phyloP scores from a whole-genome alignment of 2,797 vertebrate genomes.

The Xiphophorus birchmanni region DNA sequence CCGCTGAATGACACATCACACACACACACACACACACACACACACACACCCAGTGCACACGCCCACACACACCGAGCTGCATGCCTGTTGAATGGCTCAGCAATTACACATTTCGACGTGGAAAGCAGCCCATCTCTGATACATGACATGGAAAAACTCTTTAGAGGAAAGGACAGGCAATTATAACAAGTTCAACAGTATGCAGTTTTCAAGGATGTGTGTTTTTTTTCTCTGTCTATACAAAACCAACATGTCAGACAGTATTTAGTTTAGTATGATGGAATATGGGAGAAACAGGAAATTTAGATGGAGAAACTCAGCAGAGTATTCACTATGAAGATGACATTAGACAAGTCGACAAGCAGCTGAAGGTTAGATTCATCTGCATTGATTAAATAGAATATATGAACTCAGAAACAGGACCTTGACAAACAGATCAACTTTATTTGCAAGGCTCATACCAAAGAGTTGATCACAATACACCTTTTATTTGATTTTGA shows the following conservation, averaged over 20 bases:
- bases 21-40: conserved; percentile 40
- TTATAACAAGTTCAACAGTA: conserved; percentile 42
- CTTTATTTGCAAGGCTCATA: not conserved
- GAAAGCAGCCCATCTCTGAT: conserved; percentile 33
- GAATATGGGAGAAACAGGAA: conserved; percentile 4
- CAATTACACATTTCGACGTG: conserved; percentile 31
- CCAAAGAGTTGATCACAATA: not conserved
- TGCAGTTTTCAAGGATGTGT: conserved; percentile 35
- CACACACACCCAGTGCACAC: not conserved
- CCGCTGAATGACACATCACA: conserved; percentile 40
- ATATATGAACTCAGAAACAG: not conserved
- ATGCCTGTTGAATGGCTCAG: conserved; percentile 44
- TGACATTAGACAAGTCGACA: conserved; percentile 22
- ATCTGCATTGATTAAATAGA: not conserved
- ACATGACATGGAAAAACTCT: conserved; percentile 37
- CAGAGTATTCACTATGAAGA: conserved; percentile 42
- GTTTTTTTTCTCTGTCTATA: conserved; percentile 5
- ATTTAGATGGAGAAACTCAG: conserved; percentile 20
- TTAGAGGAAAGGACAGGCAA: conserved; percentile 29
- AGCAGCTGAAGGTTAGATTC: conserved; percentile 32
- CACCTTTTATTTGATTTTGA: not conserved
- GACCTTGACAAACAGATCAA: not conserved
- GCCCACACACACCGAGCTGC: conserved; percentile 38
- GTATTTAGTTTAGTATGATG: not conserved
- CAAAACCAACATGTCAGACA: not conserved